Evolutionary conservation across 2,113 vertebrate genomes (phyloP), one percentile per base, ranked within the genome.

Genomic region (human): DNA sequence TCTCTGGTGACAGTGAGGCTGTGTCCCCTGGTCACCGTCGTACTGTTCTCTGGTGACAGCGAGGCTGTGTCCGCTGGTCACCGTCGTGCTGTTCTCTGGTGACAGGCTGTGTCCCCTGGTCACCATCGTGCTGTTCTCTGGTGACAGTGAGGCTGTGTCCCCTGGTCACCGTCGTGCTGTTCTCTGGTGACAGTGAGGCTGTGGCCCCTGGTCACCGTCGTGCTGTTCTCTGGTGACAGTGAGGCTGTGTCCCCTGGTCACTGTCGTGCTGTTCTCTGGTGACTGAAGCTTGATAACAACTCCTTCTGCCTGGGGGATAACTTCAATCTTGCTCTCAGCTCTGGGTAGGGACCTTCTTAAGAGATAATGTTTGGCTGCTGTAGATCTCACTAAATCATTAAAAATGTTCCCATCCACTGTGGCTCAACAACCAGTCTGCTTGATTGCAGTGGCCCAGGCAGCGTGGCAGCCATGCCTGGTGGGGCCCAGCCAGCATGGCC

Each of bases 291-390:
- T 92, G 96, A 91, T 94, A 89, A 83, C 38, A 66, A 81, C 66
- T 86, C 95, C 66, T 91, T n/a, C 95, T 87, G 91, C 94, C 78
- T 50, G 90, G 70, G 38, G 57, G 94, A 93, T 35, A 96, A 87
- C 83, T 95, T 43, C 64, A 86, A 93, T 95, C 97, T 82, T 94
- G 93, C 86, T 43, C 96, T 98, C 84, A 94, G 81, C 95, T 95
- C 97, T 50, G 50, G 80, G 17, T 95, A 1, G 1, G 7, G 9
- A 48, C 17, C 72, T 5, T 45, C n/a, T 25, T n/a, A 4, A n/a
- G 17, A 80, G 66, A 35, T 6, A 18, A 1, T 23, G 23, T 7
- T 52, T 52, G 82, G 23, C 45, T 45, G 9, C 25, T 2, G 18
- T 3, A 8, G 52, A n/a, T 25, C 11, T 6, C 11, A n/a, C 22